phyloP scores from a whole-genome alignment of 1,140 invertebrate species.

The Caerostris extrusa region DNA sequence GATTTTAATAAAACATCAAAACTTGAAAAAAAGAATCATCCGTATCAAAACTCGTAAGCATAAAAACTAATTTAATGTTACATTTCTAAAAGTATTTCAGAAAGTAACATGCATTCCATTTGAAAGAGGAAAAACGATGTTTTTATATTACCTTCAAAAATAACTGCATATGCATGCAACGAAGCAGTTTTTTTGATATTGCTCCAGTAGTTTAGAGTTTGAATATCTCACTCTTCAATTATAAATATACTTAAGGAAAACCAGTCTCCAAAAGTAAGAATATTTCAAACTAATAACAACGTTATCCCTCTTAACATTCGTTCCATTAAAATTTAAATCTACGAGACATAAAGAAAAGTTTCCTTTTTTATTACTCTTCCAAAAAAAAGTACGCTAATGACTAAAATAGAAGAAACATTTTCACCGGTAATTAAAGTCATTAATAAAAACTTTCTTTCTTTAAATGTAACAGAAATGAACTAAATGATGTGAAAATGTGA shows the following conservation, averaged over 20 bases:
- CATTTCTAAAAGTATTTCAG: no score
- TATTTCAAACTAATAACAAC: background rate
- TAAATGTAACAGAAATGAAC: background rate
- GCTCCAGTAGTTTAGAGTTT: no score
- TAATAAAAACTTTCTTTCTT: background rate
- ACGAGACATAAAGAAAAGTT: background rate
- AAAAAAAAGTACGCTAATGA: background rate
- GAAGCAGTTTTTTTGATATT: no score
- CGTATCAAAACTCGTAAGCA: no score
- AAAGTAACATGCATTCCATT: no score
- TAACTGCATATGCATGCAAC: no score
- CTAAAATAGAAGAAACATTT: background rate
- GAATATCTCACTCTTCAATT: no score
- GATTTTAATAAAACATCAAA: no score
- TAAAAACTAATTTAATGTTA: no score
- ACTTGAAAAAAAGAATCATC: no score
- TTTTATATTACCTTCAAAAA: no score
- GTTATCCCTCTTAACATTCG: background rate
- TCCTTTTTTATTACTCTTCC: background rate
- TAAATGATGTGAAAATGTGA: slow-evolving; percentile 1
- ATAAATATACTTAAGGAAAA: background rate
- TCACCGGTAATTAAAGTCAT: background rate
- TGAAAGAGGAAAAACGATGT: no score
- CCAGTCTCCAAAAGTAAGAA: background rate
- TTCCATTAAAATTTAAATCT: background rate